A percentile compares a stretch with the other conserved stretches of the same genome.
Conservation (phyloP, 2,888 invertebrate species). For the Ectropis crepuscularia region DNA sequence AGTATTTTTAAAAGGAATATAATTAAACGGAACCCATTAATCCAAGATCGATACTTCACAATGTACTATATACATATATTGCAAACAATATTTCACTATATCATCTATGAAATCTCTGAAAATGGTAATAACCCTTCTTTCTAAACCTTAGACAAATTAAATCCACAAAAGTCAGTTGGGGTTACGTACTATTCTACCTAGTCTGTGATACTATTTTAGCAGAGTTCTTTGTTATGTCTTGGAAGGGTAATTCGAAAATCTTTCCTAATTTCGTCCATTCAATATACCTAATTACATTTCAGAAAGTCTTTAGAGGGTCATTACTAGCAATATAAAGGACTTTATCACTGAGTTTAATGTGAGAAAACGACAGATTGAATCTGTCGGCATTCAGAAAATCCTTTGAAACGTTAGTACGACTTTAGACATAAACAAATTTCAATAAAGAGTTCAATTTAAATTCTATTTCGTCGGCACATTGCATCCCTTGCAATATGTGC, state of each 20-base stretch:
- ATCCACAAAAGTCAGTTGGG: too few species aligned
- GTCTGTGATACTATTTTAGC: too few species aligned
- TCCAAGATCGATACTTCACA: too few species aligned
- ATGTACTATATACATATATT: too few species aligned
- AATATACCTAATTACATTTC: constrained; percentile 30
- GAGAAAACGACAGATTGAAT: constrained; percentile 29
- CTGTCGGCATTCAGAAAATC: constrained; percentile 37
- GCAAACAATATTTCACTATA: too few species aligned
- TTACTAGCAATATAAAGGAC: constrained; percentile 29
- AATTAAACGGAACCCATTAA: too few species aligned
- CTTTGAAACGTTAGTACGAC: constrained; percentile 31
- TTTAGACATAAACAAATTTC: constrained; percentile 37
- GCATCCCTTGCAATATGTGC: constrained; percentile 34
- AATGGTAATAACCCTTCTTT: too few species aligned
- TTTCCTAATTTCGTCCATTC: not conserved
- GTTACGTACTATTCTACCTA: too few species aligned
- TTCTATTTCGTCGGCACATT: constrained; percentile 34
- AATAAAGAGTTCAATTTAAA: constrained; percentile 39
- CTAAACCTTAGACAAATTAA: too few species aligned
- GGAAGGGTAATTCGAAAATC: not conserved
- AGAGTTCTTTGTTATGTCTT: too few species aligned
- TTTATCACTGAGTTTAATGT: constrained; percentile 37
- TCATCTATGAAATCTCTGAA: too few species aligned
- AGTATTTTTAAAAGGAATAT: too few species aligned
- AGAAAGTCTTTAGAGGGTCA: constrained; percentile 33